These are phyloP conservation scores for Hypercompe scribonia DNA, from an alignment of 2,888 invertebrate species.

Conservation along the genomic window DNA sequence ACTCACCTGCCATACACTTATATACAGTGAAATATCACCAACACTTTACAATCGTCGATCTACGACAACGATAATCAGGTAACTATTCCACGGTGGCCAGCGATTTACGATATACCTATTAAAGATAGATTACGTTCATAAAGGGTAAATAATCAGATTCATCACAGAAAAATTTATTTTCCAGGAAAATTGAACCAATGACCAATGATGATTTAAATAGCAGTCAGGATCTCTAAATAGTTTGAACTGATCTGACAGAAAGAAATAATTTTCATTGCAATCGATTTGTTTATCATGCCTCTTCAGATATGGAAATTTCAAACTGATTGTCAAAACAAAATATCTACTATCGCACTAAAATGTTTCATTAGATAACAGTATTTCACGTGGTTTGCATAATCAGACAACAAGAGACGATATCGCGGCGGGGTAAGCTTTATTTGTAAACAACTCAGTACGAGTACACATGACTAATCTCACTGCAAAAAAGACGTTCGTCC, in stretches of 20 bases:
- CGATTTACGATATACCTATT: too few relatives aligned
- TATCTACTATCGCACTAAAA: not conserved
- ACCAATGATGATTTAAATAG: not conserved
- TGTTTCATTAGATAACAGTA: not conserved
- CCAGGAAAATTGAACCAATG: not conserved
- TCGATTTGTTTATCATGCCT: not conserved
- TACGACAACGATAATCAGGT: too few relatives aligned
- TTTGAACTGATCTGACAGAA: too few relatives aligned
- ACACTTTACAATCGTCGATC: too few relatives aligned
- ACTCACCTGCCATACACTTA: too few relatives aligned
- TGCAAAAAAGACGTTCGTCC: slow-evolving; percentile 41
- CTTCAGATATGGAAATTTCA: not conserved
- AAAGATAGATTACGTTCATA: too few relatives aligned
- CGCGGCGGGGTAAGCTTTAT: slow-evolving; percentile 33
- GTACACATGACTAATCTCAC: slow-evolving; percentile 41
- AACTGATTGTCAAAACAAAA: not conserved
- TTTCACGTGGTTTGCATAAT: not conserved
- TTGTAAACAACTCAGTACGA: slow-evolving; percentile 44
- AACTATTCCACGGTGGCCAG: too few relatives aligned
- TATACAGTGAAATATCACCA: too few relatives aligned
- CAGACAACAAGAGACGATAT: not conserved
- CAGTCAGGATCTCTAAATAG: not conserved
- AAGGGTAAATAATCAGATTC: too few relatives aligned
- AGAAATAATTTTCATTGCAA: not conserved
- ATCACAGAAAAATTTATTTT: not conserved